A percentile compares a stretch with the other conserved stretches of the same genome.
phyloP scores from a whole-genome alignment of 2,797 vertebrate genomes.

The Tadarida brasiliensis region DNA sequence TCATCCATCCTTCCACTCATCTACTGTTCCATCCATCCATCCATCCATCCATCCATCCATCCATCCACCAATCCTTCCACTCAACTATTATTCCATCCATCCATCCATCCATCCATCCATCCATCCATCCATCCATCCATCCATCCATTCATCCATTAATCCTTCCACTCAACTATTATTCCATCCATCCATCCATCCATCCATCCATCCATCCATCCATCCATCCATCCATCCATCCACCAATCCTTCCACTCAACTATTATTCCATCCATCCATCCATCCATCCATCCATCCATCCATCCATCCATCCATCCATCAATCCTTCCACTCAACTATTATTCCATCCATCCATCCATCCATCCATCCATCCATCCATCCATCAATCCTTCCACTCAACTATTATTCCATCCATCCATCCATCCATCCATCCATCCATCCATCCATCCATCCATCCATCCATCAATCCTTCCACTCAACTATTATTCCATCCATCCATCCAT shows the following conservation, averaged over 20 bases:
- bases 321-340: neutral
- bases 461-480: neutral
- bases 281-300: neutral
- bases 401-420: too few relatives aligned
- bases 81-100: fast-evolving
- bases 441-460: too few relatives aligned
- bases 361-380: neutral
- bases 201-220: neutral
- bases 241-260: neutral
- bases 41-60: too few relatives aligned
- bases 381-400: neutral
- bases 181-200: neutral
- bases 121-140: neutral
- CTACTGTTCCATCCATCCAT: too few relatives aligned
- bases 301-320: neutral
- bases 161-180: too few relatives aligned
- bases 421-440: too few relatives aligned
- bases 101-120: too few relatives aligned
- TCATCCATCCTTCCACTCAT: neutral
- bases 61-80: neutral
- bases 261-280: too few relatives aligned
- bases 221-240: too few relatives aligned
- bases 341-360: too few relatives aligned
- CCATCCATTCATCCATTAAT: neutral
- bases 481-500: fast-evolving